Conservation (phyloP, 1,140 invertebrate species). For the Lucilia sericata region DNA sequence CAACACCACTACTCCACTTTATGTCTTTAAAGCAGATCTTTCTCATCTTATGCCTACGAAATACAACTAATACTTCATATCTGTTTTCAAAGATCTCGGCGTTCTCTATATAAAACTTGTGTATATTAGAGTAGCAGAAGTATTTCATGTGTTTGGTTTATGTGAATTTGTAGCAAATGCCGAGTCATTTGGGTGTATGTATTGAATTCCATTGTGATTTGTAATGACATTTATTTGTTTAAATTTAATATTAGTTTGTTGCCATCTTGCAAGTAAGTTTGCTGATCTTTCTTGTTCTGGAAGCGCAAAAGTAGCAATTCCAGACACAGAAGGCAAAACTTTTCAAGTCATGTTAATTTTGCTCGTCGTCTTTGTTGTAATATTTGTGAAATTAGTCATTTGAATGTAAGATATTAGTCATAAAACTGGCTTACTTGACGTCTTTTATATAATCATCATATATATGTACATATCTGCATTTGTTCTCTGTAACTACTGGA, state of each 20-base stretch:
- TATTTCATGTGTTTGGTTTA: not conserved
- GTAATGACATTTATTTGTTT: conserved; percentile 49
- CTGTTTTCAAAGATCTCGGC: not conserved
- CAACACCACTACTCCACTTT: conserved; percentile 38
- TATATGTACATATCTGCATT: no score
- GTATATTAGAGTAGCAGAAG: not conserved
- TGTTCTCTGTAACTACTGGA: no score
- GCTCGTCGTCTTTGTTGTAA: not conserved
- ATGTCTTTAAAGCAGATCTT: not conserved
- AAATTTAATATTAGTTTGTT: conserved; percentile 13
- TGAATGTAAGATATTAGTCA: conserved; percentile 5
- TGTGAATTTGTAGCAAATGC: conserved; percentile 16
- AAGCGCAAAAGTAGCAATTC: not conserved
- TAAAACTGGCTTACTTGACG: not conserved
- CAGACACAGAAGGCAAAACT: not conserved
- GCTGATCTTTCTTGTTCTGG: no score
- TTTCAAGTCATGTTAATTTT: not conserved
- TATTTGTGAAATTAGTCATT: conserved; percentile 10
- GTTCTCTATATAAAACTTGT: no score
- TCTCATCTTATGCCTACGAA: not conserved
- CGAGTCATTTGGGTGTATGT: conserved; percentile 33
- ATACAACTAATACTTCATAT: conserved; percentile 21
- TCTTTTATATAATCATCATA: not conserved
- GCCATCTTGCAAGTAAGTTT: not conserved
- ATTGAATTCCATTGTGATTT: conserved; percentile 48